Conservation (phyloP, 2,797 vertebrate genomes). For the Enoplosus armatus region DNA sequence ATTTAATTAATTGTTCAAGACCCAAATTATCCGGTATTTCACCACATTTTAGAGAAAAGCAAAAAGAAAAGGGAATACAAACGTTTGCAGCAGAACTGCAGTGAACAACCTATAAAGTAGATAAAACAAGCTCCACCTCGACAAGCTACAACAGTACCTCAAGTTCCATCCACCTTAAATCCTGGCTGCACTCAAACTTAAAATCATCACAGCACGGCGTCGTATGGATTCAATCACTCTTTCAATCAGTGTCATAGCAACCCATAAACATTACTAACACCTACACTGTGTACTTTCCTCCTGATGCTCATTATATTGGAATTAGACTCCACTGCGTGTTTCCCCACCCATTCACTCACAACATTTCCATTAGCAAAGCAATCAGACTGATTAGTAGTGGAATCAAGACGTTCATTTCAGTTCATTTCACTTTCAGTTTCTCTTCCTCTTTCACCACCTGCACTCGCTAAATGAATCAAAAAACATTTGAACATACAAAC, state of each 20-base stretch:
- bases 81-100: neutral
- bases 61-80: neutral
- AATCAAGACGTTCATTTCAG: neutral
- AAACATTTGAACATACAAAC: neutral
- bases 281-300: neutral
- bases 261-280: neutral
- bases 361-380: neutral
- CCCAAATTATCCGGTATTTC: neutral
- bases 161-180: neutral
- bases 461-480: neutral
- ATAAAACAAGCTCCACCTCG: neutral
- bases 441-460: slow-evolving; percentile 2
- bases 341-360: neutral
- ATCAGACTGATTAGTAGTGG: neutral
- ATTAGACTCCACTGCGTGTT: neutral
- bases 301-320: neutral
- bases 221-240: neutral
- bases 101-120: neutral
- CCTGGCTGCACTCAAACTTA: neutral
- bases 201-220: neutral
- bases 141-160: neutral
- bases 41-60: neutral
- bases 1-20: neutral
- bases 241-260: neutral
- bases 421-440: neutral